phyloP scores from a whole-genome alignment of 2,888 invertebrate genomes.

The Mimumesa dahlbomi region DNA sequence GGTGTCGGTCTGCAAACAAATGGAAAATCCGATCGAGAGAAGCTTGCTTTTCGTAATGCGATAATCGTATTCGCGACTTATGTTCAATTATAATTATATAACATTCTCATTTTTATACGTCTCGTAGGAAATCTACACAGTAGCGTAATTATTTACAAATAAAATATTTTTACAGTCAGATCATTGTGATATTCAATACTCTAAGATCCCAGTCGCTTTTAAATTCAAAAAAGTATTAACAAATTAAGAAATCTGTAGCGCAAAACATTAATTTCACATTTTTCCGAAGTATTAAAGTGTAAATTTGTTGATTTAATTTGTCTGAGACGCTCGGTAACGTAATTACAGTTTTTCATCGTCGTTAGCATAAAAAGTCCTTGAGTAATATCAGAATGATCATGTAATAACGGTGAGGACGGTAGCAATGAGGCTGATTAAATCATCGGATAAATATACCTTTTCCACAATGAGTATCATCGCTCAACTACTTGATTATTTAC shows the following conservation, averaged over 20 bases:
- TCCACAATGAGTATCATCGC: background rate
- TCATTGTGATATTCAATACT: no score
- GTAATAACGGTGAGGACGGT: conserved; percentile 24
- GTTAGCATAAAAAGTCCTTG: conserved; percentile 41
- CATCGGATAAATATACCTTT: conserved; percentile 7
- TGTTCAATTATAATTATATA: conserved; percentile 2
- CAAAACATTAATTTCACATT: no score
- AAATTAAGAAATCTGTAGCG: no score
- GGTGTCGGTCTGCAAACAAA: conserved; percentile 82
- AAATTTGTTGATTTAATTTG: no score
- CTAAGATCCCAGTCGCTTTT: no score
- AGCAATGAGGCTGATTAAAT: conserved; percentile 19
- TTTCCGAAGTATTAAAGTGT: no score
- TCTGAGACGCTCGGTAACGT: conserved; percentile 30
- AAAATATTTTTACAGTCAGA: no score
- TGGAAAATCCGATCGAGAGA: conserved; percentile 1
- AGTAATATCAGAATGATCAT: conserved; percentile 45
- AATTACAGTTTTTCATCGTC: conserved; percentile 28
- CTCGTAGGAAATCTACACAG: no score
- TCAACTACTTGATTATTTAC: background rate
- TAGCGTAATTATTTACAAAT: no score
- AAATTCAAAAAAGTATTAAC: no score
- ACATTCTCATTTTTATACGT: no score
- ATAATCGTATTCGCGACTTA: background rate
- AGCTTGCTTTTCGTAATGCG: conserved; percentile 3